Evolutionary conservation across 2,797 vertebrate genomes (phyloP).

Genomic region (Onychomys torridus): DNA sequence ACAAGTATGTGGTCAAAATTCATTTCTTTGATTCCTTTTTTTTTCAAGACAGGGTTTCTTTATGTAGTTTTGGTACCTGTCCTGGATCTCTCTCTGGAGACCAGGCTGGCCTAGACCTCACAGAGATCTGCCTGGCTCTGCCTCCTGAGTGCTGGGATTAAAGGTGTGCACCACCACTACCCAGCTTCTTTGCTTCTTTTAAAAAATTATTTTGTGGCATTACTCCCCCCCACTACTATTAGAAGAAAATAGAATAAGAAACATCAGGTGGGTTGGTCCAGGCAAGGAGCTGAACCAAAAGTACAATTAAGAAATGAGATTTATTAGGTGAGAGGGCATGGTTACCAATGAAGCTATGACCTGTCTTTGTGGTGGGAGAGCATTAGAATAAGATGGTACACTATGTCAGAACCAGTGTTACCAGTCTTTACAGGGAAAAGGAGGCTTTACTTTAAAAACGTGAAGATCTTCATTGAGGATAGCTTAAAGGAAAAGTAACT

Average conservation of each 20-base stretch:
- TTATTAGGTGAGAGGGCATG: neutral
- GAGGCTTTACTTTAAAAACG: neutral
- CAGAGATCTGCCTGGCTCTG: too few species aligned
- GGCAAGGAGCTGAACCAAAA: neutral
- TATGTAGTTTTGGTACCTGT: too few species aligned
- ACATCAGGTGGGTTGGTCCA: neutral
- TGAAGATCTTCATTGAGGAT: neutral
- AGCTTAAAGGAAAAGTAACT: neutral
- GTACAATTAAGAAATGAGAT: neutral
- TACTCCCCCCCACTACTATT: accelerated
- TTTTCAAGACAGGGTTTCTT: too few species aligned
- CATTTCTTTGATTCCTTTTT: neutral
- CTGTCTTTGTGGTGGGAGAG: neutral
- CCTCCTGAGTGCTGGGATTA: too few species aligned
- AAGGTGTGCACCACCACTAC: too few species aligned
- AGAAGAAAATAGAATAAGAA: neutral
- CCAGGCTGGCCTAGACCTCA: too few species aligned
- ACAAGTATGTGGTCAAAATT: neutral
- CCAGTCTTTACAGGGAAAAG: neutral
- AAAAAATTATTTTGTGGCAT: neutral
- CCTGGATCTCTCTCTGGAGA: too few species aligned
- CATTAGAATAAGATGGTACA: neutral
- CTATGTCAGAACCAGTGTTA: neutral
- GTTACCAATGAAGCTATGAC: neutral
- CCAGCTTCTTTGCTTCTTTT: neutral